phyloP scores from a whole-genome alignment of 2,888 invertebrate species.

The Calameuta idolon region DNA sequence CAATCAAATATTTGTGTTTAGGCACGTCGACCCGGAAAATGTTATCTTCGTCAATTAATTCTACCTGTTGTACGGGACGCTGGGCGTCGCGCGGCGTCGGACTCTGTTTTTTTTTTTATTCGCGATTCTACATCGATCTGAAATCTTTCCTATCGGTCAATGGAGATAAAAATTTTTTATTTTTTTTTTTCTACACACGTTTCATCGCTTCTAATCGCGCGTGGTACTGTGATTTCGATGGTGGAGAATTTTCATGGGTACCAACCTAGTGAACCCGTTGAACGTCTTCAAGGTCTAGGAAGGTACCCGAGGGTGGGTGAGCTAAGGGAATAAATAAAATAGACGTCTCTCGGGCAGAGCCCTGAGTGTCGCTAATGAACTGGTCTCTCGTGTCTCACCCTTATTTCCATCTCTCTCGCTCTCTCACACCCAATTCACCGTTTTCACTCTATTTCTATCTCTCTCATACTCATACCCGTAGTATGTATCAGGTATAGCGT shows the following conservation, averaged over 20 bases:
- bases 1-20: slow-evolving; percentile 63
- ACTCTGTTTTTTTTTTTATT: neutral
- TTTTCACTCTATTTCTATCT: slow-evolving; percentile 25
- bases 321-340: slow-evolving; percentile 47
- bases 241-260: neutral
- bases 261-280: neutral
- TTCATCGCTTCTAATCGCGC: neutral
- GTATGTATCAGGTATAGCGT: neutral
- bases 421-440: neutral
- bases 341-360: slow-evolving; percentile 55
- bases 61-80: slow-evolving; percentile 57
- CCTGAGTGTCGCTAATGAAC: slow-evolving; percentile 65
- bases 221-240: neutral
- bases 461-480: slow-evolving; percentile 28
- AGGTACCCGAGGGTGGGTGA: slow-evolving; percentile 13
- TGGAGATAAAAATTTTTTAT: neutral
- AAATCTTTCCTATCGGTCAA: neutral
- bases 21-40: slow-evolving; percentile 61
- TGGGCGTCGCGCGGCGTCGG: slow-evolving; percentile 21
- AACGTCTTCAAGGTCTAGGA: slow-evolving; percentile 8
- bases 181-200: neutral
- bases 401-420: slow-evolving; percentile 26
- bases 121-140: neutral
- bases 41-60: slow-evolving; percentile 66
- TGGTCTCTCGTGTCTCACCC: slow-evolving; percentile 58